Evolutionary conservation across 2,113 vertebrate genomes (phyloP), one percentile per base, ranked within the genome.

Genomic region (Leiothrix lutea): DNA sequence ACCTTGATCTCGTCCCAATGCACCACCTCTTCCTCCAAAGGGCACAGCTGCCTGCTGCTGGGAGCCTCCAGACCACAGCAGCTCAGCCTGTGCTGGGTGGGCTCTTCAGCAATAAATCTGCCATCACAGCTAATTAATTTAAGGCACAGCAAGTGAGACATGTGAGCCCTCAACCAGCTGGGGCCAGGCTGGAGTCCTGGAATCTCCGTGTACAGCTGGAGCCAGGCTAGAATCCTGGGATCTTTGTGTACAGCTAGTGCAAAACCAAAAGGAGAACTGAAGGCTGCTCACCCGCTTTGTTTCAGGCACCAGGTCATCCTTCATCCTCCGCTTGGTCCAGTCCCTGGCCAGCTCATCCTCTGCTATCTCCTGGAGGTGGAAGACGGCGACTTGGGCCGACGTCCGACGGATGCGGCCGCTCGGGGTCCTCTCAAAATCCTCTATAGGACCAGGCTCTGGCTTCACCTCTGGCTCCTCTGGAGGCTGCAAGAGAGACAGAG

Each of bases 321-420:
- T 99, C 98, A 99, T 99, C 95, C 99, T 99, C 29, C 99, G 97
- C 94, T 99, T 99, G 89, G 98, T 99, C 99, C 99, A 99, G 53
- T 99, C 99, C 89, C 97, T 99, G 78, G 99, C 98, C 29, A 99
- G 98, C 90, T 99, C 99, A 0, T 99, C 99, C 92, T 99, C 99
- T 0, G 99, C 99, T 9, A 99, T 99, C 97, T 99, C 99, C 96
- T 99, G 99, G 60, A 99, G 98, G 96, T 99, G 99, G 97, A 99
- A 99, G 45, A 99, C 99, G 0, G 99, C 99, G 0, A 99, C 99
- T 94, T 99, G 99, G 74, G 99, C 99, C 0, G 99, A 99, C 0
- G 98, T 99, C 60, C 99, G 99, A 51, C 99, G 98, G 95, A 99
- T 98, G 66, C 99, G 98, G 62, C 99, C 99, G 0, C 99, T 99